Percentiles rank a stretch among this genome's conserved stretches.
These are phyloP conservation scores for Styela plicata DNA, from an alignment of 23 tunicate species.

Conservation along the genomic window DNA sequence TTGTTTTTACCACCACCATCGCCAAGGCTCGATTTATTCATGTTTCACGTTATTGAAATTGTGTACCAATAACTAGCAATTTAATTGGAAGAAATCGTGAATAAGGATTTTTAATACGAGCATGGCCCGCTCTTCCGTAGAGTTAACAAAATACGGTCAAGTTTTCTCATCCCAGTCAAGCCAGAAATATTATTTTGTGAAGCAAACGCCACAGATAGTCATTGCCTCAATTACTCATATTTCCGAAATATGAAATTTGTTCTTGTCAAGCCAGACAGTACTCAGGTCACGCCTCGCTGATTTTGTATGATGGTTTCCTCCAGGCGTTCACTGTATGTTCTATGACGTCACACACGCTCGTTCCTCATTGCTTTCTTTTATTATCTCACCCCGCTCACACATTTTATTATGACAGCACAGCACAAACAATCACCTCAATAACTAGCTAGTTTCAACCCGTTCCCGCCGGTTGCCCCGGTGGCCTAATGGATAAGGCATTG, in stretches of 20 bases:
- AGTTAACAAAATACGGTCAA: no score
- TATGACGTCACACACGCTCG: background rate
- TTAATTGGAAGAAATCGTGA: no score
- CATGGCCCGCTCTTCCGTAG: no score
- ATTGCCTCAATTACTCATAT: no score
- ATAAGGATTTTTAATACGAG: no score
- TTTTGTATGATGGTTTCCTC: background rate
- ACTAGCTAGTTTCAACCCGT: background rate
- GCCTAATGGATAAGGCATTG: constrained; percentile 99
- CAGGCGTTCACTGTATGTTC: background rate
- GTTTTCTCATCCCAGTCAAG: no score
- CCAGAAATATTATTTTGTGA: no score
- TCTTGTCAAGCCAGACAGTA: background rate
- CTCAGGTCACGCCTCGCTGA: background rate
- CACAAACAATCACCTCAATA: background rate
- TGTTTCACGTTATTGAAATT: background rate
- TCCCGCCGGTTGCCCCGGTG: constrained; percentile 77
- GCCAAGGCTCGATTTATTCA: background rate
- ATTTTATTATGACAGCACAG: background rate
- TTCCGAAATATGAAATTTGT: no score
- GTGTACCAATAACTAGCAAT: no score
- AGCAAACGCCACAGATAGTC: no score
- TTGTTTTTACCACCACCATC: background rate
- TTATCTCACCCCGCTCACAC: background rate
- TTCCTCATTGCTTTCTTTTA: background rate